These are phyloP conservation scores for Aplodontia rufa DNA, from an alignment of 2,113 vertebrate species.

Conservation along the genomic window DNA sequence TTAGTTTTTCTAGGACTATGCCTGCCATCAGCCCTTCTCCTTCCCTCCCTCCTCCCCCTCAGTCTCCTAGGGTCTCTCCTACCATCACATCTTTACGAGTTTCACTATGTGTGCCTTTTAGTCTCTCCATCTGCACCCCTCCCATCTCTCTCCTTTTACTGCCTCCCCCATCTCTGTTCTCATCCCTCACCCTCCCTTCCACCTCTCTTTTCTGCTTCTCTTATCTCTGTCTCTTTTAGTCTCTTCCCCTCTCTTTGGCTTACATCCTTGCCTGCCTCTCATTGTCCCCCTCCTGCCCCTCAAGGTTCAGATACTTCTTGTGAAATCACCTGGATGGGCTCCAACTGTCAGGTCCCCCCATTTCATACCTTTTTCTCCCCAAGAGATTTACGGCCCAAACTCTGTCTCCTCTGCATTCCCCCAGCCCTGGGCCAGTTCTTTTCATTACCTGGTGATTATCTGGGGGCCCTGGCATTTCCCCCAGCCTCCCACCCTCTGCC, in stretches of 20 bases:
- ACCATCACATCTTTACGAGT: slow-evolving; percentile 3
- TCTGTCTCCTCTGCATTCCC: slow-evolving; percentile 60
- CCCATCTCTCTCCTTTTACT: neutral
- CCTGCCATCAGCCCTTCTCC: neutral
- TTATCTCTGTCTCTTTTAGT: neutral
- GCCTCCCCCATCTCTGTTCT: slow-evolving; percentile 61
- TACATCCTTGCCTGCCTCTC: slow-evolving; percentile 41
- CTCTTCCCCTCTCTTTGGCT: neutral
- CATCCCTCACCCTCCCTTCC: neutral
- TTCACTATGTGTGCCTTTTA: neutral
- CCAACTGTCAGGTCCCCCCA: slow-evolving; percentile 64
- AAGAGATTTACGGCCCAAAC: slow-evolving; percentile 75
- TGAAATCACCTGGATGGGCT: slow-evolving; percentile 77
- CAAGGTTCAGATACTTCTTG: slow-evolving; percentile 65
- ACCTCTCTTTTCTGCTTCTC: neutral
- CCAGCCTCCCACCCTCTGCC: slow-evolving; percentile 62
- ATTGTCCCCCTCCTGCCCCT: slow-evolving; percentile 49
- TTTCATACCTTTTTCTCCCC: slow-evolving; percentile 30
- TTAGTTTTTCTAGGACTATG: slow-evolving; percentile 5
- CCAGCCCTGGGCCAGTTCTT: slow-evolving; percentile 73
- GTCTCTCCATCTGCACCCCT: slow-evolving; percentile 17
- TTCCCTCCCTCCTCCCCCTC: neutral
- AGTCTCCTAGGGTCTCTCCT: neutral
- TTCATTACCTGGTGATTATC: slow-evolving; percentile 80
- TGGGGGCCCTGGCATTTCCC: slow-evolving; percentile 73